A percentile compares a stretch with the other conserved stretches of the same genome.
Evolutionary conservation across 2,113 vertebrate species (phyloP).

Genomic region (Ahaetulla prasina): DNA sequence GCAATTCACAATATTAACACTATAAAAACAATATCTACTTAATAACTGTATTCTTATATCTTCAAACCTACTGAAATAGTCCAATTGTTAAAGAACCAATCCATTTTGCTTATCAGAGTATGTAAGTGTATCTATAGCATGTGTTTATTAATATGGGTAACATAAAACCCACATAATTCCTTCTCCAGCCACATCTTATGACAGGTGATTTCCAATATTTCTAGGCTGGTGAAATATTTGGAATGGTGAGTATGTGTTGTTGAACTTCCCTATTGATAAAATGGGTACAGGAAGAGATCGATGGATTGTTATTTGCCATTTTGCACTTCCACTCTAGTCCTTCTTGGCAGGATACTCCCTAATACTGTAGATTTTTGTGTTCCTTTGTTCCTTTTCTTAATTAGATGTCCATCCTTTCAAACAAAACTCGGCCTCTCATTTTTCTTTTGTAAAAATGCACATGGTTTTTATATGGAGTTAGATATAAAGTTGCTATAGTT

Average conservation of each 20-base stretch:
- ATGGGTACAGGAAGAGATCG: neutral
- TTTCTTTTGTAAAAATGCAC: neutral
- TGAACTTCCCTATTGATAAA: neutral
- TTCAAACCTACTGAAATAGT: too few species aligned
- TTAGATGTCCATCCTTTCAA: neutral
- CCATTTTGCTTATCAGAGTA: too few species aligned
- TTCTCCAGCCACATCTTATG: neutral
- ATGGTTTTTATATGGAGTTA: neutral
- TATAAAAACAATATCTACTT: too few species aligned
- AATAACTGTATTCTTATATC: too few species aligned
- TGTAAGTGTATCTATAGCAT: neutral
- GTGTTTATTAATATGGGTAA: neutral
- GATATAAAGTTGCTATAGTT: neutral
- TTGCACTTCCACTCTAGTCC: neutral
- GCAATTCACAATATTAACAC: too few species aligned
- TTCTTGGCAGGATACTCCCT: neutral
- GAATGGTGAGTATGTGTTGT: neutral
- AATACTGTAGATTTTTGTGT: neutral
- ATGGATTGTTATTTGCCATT: neutral
- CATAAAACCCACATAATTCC: neutral
- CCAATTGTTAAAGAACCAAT: too few species aligned
- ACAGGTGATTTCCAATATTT: neutral
- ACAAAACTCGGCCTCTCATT: neutral
- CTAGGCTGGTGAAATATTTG: neutral
- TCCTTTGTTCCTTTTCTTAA: neutral